Evolutionary conservation across 2,113 vertebrate species (phyloP).

Genomic region (Bostrychus sinensis): DNA sequence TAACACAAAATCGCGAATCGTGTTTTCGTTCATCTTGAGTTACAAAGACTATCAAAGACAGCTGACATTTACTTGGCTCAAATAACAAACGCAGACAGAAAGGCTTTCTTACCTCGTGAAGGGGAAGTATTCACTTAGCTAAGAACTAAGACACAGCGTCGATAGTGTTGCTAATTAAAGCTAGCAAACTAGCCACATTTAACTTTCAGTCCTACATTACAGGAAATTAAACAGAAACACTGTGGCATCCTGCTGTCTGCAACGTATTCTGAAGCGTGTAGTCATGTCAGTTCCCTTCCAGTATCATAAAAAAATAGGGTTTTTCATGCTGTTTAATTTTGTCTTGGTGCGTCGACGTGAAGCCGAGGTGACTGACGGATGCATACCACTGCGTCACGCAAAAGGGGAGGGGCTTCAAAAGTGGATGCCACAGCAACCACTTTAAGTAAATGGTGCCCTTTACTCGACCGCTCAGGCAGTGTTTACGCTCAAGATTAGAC

Average conservation of each 20-base stretch:
- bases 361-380: slow-evolving; percentile 35
- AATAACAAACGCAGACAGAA: not conserved
- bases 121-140: slow-evolving; percentile 22
- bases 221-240: not conserved
- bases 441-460: not conserved
- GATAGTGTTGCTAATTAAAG: slow-evolving; percentile 18
- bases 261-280: not conserved
- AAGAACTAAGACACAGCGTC: slow-evolving; percentile 8
- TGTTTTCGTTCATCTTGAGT: not conserved
- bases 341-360: slow-evolving; percentile 39
- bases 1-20: not conserved
- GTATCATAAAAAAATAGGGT: not conserved
- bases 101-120: slow-evolving; percentile 31
- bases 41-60: too few species aligned
- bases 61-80: not conserved
- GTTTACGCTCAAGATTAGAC: not conserved
- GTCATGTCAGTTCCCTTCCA: not conserved
- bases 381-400: slow-evolving; percentile 7
- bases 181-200: slow-evolving; percentile 34
- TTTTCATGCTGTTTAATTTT: not conserved
- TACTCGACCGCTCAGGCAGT: not conserved
- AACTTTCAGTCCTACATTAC: slow-evolving; percentile 8
- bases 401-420: slow-evolving; percentile 27
- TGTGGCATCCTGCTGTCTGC: slow-evolving; percentile 1
- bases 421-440: not conserved